A percentile compares a stretch with the other conserved stretches of the same genome.
Conservation (phyloP, 2,888 invertebrate species). For the Lithophane semibrunnea region DNA sequence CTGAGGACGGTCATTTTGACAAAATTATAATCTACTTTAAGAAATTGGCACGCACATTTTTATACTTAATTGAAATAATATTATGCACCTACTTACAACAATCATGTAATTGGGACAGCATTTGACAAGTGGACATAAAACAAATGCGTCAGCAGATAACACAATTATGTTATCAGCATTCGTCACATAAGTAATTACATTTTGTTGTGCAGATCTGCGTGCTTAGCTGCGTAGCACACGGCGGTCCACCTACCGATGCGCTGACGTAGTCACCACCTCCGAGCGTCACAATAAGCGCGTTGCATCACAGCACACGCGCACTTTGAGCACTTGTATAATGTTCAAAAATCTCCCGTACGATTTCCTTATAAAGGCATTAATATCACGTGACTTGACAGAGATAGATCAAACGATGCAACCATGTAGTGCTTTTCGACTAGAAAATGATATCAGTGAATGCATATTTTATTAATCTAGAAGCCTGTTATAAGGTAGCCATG, state of each 20-base stretch:
- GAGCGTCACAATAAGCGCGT: conserved; percentile 65
- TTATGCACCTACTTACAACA: background rate
- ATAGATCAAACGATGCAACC: conserved; percentile 3
- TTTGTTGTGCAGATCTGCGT: conserved; percentile 41
- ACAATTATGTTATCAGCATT: conserved; percentile 62
- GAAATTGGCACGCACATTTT: background rate
- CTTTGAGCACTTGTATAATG: conserved; percentile 63
- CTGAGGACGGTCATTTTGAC: background rate
- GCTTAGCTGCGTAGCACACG: conserved; percentile 46
- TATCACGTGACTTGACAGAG: conserved; percentile 8
- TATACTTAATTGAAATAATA: background rate
- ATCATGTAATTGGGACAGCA: conserved; percentile 38
- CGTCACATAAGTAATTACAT: conserved; percentile 61
- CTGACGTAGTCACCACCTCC: conserved; percentile 68
- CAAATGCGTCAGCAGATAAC: conserved; percentile 69
- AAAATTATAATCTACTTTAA: background rate
- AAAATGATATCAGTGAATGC: conserved; percentile 25
- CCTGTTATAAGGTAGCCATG: conserved; percentile 52
- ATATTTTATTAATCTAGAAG: conserved; percentile 40
- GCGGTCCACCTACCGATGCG: conserved; percentile 57
- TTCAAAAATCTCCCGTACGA: conserved; percentile 7
- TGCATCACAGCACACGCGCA: conserved; percentile 70
- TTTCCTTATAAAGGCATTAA: conserved; percentile 15
- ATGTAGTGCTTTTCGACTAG: background rate
- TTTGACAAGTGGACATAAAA: conserved; percentile 65